Conservation (phyloP, 2,797 vertebrate genomes). For the Arrhamphus sclerolepis region DNA sequence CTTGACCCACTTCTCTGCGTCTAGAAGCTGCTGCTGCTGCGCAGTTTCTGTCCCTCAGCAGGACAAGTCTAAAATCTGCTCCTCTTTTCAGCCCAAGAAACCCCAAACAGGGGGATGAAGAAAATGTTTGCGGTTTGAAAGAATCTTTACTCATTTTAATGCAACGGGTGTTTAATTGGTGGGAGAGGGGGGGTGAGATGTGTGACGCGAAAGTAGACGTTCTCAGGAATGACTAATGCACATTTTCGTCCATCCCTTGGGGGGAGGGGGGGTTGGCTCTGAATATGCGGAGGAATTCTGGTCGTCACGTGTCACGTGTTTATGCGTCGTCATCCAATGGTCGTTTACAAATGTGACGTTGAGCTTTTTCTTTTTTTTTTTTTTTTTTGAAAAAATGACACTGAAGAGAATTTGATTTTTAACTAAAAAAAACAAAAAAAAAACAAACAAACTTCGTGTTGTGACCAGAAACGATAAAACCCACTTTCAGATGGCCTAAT, state of each 20-base stretch:
- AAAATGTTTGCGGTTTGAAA: no score
- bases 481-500: no score
- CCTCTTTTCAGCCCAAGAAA: not conserved
- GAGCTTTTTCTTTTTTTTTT: no score
- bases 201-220: constrained; percentile 33
- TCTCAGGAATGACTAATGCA: constrained; percentile 40
- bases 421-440: no score
- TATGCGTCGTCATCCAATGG: constrained; percentile 59
- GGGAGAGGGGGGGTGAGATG: constrained; percentile 21
- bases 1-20: constrained; percentile 79
- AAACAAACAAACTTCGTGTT: no score
- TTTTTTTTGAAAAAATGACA: no score
- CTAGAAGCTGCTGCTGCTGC: constrained; percentile 63
- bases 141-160: no score
- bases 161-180: not conserved
- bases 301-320: constrained; percentile 61
- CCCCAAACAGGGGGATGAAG: not conserved
- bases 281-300: constrained; percentile 62
- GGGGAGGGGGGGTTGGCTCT: constrained; percentile 40
- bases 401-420: no score
- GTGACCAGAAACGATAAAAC: no score
- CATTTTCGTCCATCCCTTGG: not conserved
- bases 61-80: constrained; percentile 16
- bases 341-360: constrained; percentile 18
- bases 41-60: constrained; percentile 39